Base-by-base conservation (phyloP, 2,888 invertebrate species). In the Andricus curvator region DNA sequence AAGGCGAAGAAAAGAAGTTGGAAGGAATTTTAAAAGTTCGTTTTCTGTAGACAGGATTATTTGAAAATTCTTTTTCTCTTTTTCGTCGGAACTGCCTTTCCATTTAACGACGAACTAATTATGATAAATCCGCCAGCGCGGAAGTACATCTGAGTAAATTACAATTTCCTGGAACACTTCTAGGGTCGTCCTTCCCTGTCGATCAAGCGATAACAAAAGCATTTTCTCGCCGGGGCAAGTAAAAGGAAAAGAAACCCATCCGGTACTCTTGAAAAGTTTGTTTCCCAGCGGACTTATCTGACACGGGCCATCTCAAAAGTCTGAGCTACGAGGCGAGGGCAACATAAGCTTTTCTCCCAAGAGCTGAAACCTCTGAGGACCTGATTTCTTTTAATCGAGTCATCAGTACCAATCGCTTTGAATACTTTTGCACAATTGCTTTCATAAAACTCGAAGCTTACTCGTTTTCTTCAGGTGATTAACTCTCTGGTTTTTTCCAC, bases 251-350 rank as follows among this genome's bases (percentile, higher is more conserved):
- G 81, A 82, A 78, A 65, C 62, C 62, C 82, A 77, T 81, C 82
- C 84, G 83, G 84, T 84, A 86, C 84, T 84, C 83, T 82, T 82
- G 85, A 87, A 87, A 88, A 89, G 85, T 89, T 88, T 88, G 88
- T 88, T 88, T 86, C 86, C 80, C 86, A 83, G 79, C 82, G 84
- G 84, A 87, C 86, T 89, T 89, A 89, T 89, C 88, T 85, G 86
- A 88, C 85, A 82, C 79, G 80, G 88, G 83, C 83, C 85, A 86
- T 84, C 84, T 81, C 78, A 82, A 80, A 85, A 87, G 80, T 85
- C 87, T 85, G 84, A 86, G 85, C 82, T 79, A 85, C 82, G 79
- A 84, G 81, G 64, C 51, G 74, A 65, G 81, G 81, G 83, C 82
- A 87, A 88, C 87, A 84, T 84, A 84, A 84, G 85, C 85, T 70